phyloP scores from a whole-genome alignment of 2,113 vertebrate genomes.

The Corvus hawaiiensis region DNA sequence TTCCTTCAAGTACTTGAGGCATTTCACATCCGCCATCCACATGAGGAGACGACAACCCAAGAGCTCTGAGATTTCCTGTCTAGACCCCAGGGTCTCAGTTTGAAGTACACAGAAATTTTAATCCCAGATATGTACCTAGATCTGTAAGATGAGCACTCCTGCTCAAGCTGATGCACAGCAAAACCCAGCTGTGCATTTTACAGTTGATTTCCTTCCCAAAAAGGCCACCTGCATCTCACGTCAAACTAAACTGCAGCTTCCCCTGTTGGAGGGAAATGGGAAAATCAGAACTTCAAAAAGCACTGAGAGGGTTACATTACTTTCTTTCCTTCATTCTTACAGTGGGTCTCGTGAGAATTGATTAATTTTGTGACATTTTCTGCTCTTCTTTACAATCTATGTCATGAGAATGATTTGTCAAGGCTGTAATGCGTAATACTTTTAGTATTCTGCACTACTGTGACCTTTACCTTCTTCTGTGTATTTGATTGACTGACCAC shows the following conservation, averaged over 20 bases:
- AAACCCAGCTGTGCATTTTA: neutral
- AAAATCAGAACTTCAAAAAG: neutral
- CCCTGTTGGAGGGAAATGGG: neutral
- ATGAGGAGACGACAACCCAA: neutral
- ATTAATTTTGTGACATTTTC: constrained; percentile 65
- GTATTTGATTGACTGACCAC: constrained; percentile 30
- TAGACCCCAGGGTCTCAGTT: neutral
- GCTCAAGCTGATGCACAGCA: neutral
- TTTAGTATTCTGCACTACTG: constrained; percentile 20
- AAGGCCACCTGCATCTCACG: neutral
- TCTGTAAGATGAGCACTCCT: neutral
- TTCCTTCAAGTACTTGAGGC: neutral
- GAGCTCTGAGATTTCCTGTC: neutral
- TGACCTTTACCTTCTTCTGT: constrained; percentile 38
- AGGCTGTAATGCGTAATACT: constrained; percentile 28
- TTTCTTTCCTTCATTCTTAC: neutral
- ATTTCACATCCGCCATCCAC: neutral
- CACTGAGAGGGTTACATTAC: neutral
- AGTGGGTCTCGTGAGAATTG: neutral
- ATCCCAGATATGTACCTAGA: neutral
- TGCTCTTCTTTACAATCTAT: constrained; percentile 45
- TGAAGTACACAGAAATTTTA: neutral
- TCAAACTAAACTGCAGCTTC: neutral
- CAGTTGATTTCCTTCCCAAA: neutral
- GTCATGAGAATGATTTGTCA: constrained; percentile 59